phyloP scores from a whole-genome alignment of 2,888 invertebrate genomes.

The Drosophila koepferae region DNA sequence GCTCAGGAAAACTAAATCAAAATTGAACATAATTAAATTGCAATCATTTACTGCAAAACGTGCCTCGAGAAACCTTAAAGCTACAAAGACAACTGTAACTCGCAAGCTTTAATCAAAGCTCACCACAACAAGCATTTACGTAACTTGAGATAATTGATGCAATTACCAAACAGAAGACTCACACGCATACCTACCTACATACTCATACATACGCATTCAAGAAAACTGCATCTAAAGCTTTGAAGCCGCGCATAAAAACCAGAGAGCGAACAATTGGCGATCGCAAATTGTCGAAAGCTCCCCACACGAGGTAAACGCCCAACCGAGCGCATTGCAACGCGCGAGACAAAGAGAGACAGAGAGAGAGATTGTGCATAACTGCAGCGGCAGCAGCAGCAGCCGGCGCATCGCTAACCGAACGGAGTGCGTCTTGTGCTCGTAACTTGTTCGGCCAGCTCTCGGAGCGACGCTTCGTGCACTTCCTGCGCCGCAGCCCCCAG shows the following conservation, averaged over 20 bases:
- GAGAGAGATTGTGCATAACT: conserved; percentile 38
- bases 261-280: conserved; percentile 35
- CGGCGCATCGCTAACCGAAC: conserved; percentile 25
- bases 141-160: conserved; percentile 66
- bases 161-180: conserved; percentile 38
- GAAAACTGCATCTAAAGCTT: conserved; percentile 68
- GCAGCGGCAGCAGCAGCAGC: conserved; percentile 36
- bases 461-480: conserved; percentile 70
- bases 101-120: conserved; percentile 59
- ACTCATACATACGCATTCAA: conserved; percentile 22
- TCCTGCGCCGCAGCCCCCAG: conserved; percentile 70
- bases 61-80: conserved; percentile 50
- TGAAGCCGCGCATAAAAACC: conserved; percentile 48
- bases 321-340: conserved; percentile 42
- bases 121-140: conserved; percentile 60
- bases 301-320: conserved; percentile 58
- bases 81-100: conserved; percentile 44
- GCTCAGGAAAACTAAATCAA: conserved; percentile 66
- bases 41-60: conserved; percentile 37
- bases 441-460: conserved; percentile 67
- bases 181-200: conserved; percentile 17
- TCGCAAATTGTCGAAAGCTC: conserved; percentile 41
- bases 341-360: conserved; percentile 21
- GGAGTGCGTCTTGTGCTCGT: conserved; percentile 47
- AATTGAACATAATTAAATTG: conserved; percentile 48